phyloP scores from a whole-genome alignment of 2,797 vertebrate genomes.

The Sphaeramia orbicularis region DNA sequence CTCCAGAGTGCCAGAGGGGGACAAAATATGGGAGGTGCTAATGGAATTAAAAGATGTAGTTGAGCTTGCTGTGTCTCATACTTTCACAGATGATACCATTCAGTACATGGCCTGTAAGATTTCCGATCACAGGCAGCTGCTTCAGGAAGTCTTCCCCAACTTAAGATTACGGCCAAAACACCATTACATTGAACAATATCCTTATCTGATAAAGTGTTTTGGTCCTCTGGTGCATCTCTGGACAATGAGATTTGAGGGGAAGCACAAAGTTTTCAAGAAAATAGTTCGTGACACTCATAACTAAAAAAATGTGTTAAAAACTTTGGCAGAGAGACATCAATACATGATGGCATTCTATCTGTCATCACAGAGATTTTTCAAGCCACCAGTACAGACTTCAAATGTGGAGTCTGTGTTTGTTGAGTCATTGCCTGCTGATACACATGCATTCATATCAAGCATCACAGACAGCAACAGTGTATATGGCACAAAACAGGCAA shows the following conservation, averaged over 20 bases:
- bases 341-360: conserved; percentile 17
- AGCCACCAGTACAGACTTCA: conserved; percentile 28
- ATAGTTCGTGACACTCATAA: conserved; percentile 23
- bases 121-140: conserved; percentile 41
- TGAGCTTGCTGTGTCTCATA: conserved; percentile 33
- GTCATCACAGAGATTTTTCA: conserved; percentile 11
- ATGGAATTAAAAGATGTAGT: conserved; percentile 47
- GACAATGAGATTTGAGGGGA: conserved; percentile 41
- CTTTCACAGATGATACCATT: conserved; percentile 31
- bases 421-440: conserved; percentile 6
- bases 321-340: conserved; percentile 30
- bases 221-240: conserved; percentile 39
- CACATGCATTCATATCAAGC: conserved; percentile 20
- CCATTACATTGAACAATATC: conserved; percentile 36
- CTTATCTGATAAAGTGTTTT: conserved; percentile 19
- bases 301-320: conserved; percentile 39
- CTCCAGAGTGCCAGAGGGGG: conserved; percentile 14
- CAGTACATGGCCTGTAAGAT: no score
- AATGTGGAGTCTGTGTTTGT: conserved; percentile 20
- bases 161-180: conserved; percentile 30
- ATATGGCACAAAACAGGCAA: conserved; percentile 36
- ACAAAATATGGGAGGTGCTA: conserved; percentile 32
- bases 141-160: conserved; percentile 18
- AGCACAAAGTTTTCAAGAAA: conserved; percentile 42
- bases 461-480: conserved; percentile 32